These are phyloP conservation scores for Andrena flavipes DNA, from an alignment of 2,888 invertebrate genomes.

Conservation along the genomic window DNA sequence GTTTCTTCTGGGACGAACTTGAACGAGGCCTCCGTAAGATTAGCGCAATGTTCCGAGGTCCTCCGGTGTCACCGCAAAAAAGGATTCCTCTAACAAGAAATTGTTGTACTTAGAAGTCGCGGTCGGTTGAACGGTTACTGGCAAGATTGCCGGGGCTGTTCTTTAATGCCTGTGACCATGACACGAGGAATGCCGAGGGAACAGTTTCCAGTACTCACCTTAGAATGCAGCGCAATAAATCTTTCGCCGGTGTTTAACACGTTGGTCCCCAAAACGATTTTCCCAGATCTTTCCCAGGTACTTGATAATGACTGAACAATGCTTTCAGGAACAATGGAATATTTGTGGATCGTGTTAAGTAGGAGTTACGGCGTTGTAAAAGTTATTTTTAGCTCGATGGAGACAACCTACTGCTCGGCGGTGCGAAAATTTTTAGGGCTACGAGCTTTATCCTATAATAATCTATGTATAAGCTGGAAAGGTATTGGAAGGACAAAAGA, in stretches of 20 bases:
- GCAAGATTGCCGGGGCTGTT: conserved; percentile 41
- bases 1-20: conserved; percentile 21
- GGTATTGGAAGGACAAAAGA: not conserved
- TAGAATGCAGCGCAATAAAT: not conserved
- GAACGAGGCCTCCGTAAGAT: conserved; percentile 40
- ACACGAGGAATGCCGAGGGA: conserved; percentile 33
- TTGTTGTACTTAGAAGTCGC: conserved; percentile 37
- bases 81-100: conserved; percentile 49
- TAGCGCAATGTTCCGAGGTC: conserved; percentile 26
- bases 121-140: conserved; percentile 30
- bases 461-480: too few species aligned
- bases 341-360: conserved; percentile 2
- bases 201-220: conserved; percentile 34
- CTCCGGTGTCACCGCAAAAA: conserved; percentile 38
- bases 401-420: not conserved
- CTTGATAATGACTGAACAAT: not conserved
- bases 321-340: not conserved
- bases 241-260: conserved; percentile 2
- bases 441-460: too few species aligned
- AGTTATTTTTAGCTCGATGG: conserved; percentile 16
- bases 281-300: not conserved
- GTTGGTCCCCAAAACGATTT: not conserved
- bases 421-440: not conserved
- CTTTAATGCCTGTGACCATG: conserved; percentile 24
- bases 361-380: not conserved